These are phyloP conservation scores for Salpingus planirostris DNA, from an alignment of 2,888 invertebrate genomes.

Conservation along the genomic window DNA sequence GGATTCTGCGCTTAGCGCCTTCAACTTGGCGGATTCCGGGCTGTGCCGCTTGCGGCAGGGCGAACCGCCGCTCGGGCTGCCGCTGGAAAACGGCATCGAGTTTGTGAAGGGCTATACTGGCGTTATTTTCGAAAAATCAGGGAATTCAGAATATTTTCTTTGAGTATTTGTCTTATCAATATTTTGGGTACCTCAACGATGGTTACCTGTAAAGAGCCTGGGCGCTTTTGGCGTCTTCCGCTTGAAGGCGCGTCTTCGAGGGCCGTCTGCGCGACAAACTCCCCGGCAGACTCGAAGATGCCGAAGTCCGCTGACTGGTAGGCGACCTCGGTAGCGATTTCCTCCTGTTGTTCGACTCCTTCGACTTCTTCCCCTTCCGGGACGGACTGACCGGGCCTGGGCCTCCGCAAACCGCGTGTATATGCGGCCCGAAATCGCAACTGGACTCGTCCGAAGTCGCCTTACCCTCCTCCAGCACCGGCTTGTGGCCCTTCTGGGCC, in stretches of 20 bases:
- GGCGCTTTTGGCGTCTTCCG: slow-evolving; percentile 14
- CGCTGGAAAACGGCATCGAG: no score
- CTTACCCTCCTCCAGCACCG: slow-evolving; percentile 22
- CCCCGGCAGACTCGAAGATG: slow-evolving; percentile 35
- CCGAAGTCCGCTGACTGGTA: slow-evolving; percentile 42
- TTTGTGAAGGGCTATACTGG: no score
- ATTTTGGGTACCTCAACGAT: no score
- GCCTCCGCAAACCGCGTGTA: no score
- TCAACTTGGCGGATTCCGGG: slow-evolving; percentile 49
- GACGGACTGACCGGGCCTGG: slow-evolving; percentile 36
- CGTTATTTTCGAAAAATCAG: no score
- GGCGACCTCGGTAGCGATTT: slow-evolving; percentile 56
- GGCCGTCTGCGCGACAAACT: slow-evolving; percentile 57
- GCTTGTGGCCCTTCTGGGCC: not conserved
- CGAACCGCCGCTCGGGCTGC: no score
- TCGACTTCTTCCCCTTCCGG: slow-evolving; percentile 53
- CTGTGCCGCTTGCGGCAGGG: slow-evolving; percentile 37
- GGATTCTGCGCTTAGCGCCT: slow-evolving; percentile 80
- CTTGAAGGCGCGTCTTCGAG: slow-evolving; percentile 43
- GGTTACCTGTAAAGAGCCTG: slow-evolving; percentile 16
- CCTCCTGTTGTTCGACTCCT: slow-evolving; percentile 56
- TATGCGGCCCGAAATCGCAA: slow-evolving; percentile 27
- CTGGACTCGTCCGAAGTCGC: slow-evolving; percentile 43
- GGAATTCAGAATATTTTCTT: no score
- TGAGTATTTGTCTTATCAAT: no score